Conservation (phyloP, 2,888 invertebrate species). For the Phyllotreta cruciferae region DNA sequence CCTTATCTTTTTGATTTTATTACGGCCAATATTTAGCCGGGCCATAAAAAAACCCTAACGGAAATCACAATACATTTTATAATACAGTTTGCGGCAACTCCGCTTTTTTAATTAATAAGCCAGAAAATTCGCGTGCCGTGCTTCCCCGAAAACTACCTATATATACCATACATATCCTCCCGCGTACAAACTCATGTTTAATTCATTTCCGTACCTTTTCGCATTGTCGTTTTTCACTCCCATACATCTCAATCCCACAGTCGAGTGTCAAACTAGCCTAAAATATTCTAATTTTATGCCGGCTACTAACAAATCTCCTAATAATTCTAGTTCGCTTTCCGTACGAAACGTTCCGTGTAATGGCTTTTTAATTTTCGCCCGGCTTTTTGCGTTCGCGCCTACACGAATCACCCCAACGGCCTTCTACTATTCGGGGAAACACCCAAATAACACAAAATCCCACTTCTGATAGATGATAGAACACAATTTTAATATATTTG, state of each 20-base stretch:
- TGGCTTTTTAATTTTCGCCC: slow-evolving; percentile 38
- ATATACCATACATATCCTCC: too few relatives aligned
- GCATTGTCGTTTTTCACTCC: slow-evolving; percentile 26
- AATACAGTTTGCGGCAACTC: background rate
- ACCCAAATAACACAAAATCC: too few relatives aligned
- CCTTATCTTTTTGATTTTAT: too few relatives aligned
- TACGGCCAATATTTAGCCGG: too few relatives aligned
- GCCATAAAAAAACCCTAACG: too few relatives aligned
- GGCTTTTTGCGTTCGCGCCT: slow-evolving; percentile 7
- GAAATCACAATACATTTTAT: too few relatives aligned
- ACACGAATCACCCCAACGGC: background rate
- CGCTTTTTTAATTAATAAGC: slow-evolving; percentile 14
- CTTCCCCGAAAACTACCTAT: slow-evolving; percentile 19
- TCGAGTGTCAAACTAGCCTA: slow-evolving; percentile 27
- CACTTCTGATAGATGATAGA: too few relatives aligned
- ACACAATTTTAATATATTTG: too few relatives aligned
- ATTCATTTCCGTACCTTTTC: slow-evolving; percentile 24
- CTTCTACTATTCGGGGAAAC: background rate
- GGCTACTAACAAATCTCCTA: slow-evolving; percentile 30
- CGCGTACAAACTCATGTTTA: slow-evolving; percentile 12
- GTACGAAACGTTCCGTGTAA: slow-evolving; percentile 32
- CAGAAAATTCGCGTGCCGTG: slow-evolving; percentile 10
- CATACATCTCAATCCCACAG: slow-evolving; percentile 28
- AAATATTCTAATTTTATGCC: slow-evolving; percentile 36
- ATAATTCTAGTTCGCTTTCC: slow-evolving; percentile 31